Conservation (phyloP, 2,888 invertebrate genomes). For the Folsomia manolachei region DNA sequence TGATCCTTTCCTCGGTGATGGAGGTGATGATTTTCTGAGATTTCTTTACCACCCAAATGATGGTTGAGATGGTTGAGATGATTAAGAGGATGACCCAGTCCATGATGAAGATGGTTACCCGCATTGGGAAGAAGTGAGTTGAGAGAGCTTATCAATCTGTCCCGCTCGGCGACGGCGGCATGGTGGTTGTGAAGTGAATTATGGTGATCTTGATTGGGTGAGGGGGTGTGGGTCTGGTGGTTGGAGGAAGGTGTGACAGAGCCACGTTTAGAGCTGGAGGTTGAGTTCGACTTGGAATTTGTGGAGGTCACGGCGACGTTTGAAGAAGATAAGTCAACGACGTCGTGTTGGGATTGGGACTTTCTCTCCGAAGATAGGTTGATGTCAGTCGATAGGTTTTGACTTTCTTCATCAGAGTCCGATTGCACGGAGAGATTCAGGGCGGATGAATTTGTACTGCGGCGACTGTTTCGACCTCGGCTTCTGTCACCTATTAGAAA, state of each 20-base stretch:
- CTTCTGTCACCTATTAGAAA: conserved; percentile 25
- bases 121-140: neutral
- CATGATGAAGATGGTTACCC: conserved; percentile 17
- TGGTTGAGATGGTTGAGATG: conserved; percentile 27
- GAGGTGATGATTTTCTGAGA: conserved; percentile 23
- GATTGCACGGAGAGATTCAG: conserved; percentile 16
- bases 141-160: neutral
- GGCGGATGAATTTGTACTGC: conserved; percentile 17
- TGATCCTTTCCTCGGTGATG: neutral
- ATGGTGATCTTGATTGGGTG: neutral
- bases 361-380: conserved; percentile 5
- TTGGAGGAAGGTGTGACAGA: neutral
- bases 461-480: conserved; percentile 13
- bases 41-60: conserved; percentile 31
- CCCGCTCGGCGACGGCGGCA: neutral
- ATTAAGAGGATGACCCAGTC: conserved; percentile 10
- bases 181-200: neutral
- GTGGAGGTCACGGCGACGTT: neutral
- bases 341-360: neutral
- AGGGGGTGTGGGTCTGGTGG: neutral
- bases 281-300: neutral
- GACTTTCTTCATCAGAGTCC: conserved; percentile 12
- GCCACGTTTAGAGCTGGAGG: neutral
- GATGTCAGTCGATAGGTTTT: neutral
- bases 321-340: conserved; percentile 10